Percentiles rank a stretch among this genome's conserved stretches.
Conservation (phyloP, 2,797 vertebrate genomes). For the Cryptoblepharus egeriae region DNA sequence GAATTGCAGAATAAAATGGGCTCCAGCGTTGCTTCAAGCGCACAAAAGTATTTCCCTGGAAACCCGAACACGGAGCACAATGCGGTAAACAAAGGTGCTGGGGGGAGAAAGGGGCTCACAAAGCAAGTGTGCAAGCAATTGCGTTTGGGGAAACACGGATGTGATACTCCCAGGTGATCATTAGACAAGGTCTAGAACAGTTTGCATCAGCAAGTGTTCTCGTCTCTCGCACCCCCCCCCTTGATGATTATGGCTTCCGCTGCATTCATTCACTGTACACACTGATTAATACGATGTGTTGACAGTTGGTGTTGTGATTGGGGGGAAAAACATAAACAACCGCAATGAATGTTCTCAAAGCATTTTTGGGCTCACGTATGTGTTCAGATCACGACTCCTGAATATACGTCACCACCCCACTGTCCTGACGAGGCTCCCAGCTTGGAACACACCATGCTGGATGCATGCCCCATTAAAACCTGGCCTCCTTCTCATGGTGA, state of each 20-base stretch:
- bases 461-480: background rate
- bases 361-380: background rate
- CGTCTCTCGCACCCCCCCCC: background rate
- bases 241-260: background rate
- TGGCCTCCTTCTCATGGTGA: too few species aligned
- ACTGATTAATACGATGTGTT: background rate
- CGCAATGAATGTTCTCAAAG: background rate
- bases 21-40: background rate
- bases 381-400: background rate
- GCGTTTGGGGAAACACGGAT: background rate
- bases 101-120: too few species aligned
- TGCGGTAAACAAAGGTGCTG: background rate
- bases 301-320: background rate
- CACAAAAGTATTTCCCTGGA: constrained; percentile 27
- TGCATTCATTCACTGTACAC: background rate
- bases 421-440: background rate
- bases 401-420: too few species aligned
- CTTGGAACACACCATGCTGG: background rate
- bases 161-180: background rate
- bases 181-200: background rate
- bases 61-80: background rate
- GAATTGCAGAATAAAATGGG: background rate
- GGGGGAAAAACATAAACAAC: background rate
- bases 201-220: background rate
- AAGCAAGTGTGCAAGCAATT: background rate